Evolutionary conservation across 2,888 invertebrate genomes (phyloP), one percentile per base, ranked within the genome.

Genomic region (Macropis europaea): DNA sequence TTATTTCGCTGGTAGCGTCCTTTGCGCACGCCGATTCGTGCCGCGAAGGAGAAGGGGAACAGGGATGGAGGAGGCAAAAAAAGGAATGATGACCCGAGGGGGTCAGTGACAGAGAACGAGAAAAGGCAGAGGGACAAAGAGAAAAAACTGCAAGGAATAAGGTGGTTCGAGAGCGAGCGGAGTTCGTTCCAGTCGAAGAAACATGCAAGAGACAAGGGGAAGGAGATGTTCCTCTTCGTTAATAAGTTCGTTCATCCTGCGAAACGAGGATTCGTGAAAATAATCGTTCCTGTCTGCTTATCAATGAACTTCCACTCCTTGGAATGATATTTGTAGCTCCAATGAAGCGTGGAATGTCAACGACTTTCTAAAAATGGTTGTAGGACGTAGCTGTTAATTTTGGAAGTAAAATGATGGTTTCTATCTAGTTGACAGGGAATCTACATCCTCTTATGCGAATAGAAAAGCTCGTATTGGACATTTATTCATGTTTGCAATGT

Each of bases 101-200:
- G 78, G 75, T 80, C 77, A 76, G 67, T 76, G 78, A 66, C 77
- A 59, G 71, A 73, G 61, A 52, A 28, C 36, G 38, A 15, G 45
- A 30, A 60, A 54, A 19, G 42, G 24, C 34, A 28, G 50, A 34
- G 48, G n/a, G 15, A 47, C 22, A 56, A 38, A 15, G 34, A 52
- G 26, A 17, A 61, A 42, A 54, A 59, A 62, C 38, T 34, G 52
- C 36, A 32, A 40, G 52, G 36, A 77, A 53, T 42, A 11, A 43
- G 56, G 48, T 30, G 28, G 15, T 19, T 40, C 47, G 68, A 43
- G 48, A 26, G 22, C 38, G 38, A 17, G 26, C 66, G 17, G n/a
- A 13, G 34, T 52, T 66, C 67, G 74, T 74, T 74, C 68, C 68
- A 60, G 63, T 68, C 59, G 47, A 63, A 34, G 63, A 62, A 50